phyloP scores from a whole-genome alignment of 2,797 vertebrate species.

The Salarias fasciatus region DNA sequence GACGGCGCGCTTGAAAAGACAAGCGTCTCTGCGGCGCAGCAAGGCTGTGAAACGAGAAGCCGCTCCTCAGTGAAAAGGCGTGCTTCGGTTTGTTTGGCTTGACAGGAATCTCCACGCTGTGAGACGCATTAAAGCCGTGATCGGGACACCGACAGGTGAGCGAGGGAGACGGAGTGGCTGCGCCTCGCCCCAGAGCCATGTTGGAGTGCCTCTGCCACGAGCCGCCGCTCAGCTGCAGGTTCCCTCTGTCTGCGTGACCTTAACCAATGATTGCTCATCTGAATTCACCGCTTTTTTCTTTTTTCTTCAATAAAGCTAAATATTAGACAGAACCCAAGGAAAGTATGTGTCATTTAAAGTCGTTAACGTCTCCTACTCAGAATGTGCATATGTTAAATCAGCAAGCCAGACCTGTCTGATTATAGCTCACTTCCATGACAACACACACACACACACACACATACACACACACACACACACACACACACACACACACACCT shows the following conservation, averaged over 20 bases:
- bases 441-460: not conserved
- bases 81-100: conserved; percentile 66
- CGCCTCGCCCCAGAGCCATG: conserved; percentile 48
- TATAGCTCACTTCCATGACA: conserved; percentile 14
- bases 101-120: conserved; percentile 68
- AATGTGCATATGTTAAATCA: not conserved
- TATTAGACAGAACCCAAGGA: conserved; percentile 1
- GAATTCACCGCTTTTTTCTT: not conserved
- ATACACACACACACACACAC: not conserved
- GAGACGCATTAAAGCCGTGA: conserved; percentile 59
- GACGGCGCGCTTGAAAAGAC: too few relatives aligned
- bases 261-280: conserved; percentile 17
- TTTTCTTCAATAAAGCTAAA: conserved; percentile 8
- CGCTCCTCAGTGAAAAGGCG: too few relatives aligned
- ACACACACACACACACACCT: conserved; percentile 13
- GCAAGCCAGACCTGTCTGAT: conserved; percentile 35
- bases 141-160: conserved; percentile 54
- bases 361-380: conserved; percentile 1
- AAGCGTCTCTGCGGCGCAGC: too few relatives aligned
- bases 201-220: conserved; percentile 41
- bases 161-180: conserved; percentile 22
- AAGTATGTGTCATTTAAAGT: conserved; percentile 31
- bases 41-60: too few relatives aligned
- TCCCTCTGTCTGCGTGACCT: conserved; percentile 15
- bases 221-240: conserved; percentile 8